Evolutionary conservation across 2,888 invertebrate genomes (phyloP).

Genomic region (Stenolophus ochropezus): DNA sequence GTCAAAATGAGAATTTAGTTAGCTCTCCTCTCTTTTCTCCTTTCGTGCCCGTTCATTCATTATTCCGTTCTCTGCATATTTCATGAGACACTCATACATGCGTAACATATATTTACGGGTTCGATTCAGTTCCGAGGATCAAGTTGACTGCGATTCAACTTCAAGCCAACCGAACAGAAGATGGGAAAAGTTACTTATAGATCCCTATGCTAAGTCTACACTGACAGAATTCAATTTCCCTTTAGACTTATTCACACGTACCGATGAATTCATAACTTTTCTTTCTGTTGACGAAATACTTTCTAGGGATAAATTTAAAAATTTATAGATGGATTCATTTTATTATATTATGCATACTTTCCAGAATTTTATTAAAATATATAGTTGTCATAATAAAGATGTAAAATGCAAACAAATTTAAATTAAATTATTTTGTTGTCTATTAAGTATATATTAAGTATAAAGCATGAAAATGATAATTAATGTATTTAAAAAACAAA

Average conservation of each 20-base stretch:
- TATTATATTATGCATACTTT: neutral
- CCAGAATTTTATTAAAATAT: too few species aligned
- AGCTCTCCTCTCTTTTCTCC: neutral
- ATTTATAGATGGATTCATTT: neutral
- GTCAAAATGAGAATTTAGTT: neutral
- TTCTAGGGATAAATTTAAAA: conserved; percentile 4
- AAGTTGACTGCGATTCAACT: conserved; percentile 22
- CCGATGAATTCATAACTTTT: conserved; percentile 61
- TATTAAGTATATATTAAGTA: too few species aligned
- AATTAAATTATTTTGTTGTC: too few species aligned
- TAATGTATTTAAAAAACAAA: too few species aligned
- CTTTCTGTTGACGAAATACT: conserved; percentile 47
- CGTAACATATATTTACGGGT: conserved; percentile 42
- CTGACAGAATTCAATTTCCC: conserved; percentile 64
- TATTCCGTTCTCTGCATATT: conserved; percentile 52
- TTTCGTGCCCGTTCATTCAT: conserved; percentile 46
- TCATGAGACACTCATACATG: conserved; percentile 50
- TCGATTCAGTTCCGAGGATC: conserved; percentile 38
- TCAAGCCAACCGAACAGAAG: conserved; percentile 37
- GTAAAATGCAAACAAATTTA: too few species aligned
- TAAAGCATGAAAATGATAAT: too few species aligned
- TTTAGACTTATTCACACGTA: conserved; percentile 59
- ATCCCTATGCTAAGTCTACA: conserved; percentile 61
- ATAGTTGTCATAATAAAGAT: too few species aligned
- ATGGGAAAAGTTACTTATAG: conserved; percentile 62